These are phyloP conservation scores for Pararge aegeria DNA, from an alignment of 1,140 invertebrate genomes.

Conservation along the genomic window DNA sequence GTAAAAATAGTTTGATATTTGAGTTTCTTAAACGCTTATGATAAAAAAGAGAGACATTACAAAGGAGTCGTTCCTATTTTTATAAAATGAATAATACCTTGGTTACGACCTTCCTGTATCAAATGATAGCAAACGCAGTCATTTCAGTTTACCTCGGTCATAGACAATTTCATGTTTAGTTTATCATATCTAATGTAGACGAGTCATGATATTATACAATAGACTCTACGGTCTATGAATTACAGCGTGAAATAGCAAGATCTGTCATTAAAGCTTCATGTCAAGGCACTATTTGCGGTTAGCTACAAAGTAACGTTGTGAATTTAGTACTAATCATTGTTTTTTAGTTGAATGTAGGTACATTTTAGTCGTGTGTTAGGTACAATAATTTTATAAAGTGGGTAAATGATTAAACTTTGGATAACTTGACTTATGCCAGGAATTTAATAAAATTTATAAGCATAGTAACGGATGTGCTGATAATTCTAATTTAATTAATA, in stretches of 20 bases:
- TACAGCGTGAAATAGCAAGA: not conserved
- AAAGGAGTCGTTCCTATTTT: too few relatives aligned
- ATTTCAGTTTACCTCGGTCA: not conserved
- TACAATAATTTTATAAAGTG: too few relatives aligned
- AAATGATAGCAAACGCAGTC: not conserved
- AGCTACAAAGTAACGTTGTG: not conserved
- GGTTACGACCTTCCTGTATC: not conserved
- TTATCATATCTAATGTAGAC: not conserved
- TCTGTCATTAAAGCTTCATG: not conserved
- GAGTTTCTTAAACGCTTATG: too few relatives aligned
- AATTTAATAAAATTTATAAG: too few relatives aligned
- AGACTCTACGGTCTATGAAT: not conserved
- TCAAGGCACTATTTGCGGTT: conserved; percentile 13
- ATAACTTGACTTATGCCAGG: too few relatives aligned
- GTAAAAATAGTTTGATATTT: too few relatives aligned
- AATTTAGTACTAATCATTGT: not conserved
- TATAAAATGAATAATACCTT: not conserved
- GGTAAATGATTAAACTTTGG: too few relatives aligned
- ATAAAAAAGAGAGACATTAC: too few relatives aligned
- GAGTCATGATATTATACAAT: not conserved
- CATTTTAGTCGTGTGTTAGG: too few relatives aligned
- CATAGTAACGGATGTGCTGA: too few relatives aligned
- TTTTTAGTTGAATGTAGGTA: too few relatives aligned
- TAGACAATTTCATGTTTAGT: not conserved
- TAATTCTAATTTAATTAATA: too few relatives aligned